Conservation (phyloP, 2,797 vertebrate species). For the Oophaga sylvatica region DNA sequence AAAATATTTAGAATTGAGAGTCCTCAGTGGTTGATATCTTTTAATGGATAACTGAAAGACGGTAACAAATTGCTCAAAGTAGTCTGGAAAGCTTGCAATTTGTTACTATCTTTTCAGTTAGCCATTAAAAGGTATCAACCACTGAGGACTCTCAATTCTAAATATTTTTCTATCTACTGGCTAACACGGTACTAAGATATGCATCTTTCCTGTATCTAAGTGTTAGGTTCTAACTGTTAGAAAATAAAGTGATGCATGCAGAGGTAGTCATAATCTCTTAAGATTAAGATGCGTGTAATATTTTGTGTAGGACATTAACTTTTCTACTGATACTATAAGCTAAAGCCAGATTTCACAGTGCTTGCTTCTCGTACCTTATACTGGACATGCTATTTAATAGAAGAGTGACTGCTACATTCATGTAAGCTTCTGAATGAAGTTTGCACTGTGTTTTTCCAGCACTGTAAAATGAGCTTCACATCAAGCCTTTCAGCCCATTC, state of each 20-base stretch:
- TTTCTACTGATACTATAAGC: not conserved
- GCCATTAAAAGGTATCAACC: no score
- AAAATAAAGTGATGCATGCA: not conserved
- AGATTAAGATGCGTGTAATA: not conserved
- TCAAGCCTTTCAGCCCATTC: slow-evolving; percentile 29
- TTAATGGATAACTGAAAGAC: no score
- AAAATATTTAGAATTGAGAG: no score
- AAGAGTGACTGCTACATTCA: slow-evolving; percentile 17
- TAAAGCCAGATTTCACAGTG: not conserved
- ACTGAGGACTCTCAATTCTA: no score
- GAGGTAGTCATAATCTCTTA: not conserved
- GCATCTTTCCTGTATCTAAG: no score
- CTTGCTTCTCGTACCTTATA: not conserved
- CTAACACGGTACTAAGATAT: no score
- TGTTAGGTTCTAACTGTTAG: not conserved
- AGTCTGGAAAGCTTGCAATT: no score
- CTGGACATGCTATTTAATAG: slow-evolving; percentile 14
- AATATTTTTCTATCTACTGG: no score
- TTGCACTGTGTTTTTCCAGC: slow-evolving; percentile 30
- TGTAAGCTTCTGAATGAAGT: slow-evolving; percentile 34
- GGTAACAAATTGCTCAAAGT: no score
- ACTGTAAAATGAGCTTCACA: slow-evolving; percentile 43
- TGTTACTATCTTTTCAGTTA: no score
- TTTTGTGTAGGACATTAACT: not conserved
- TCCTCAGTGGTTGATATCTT: no score